Evolutionary conservation across 92 coral and sea anemone genomes (phyloP).

Genomic region (Heliopora coerulea): DNA sequence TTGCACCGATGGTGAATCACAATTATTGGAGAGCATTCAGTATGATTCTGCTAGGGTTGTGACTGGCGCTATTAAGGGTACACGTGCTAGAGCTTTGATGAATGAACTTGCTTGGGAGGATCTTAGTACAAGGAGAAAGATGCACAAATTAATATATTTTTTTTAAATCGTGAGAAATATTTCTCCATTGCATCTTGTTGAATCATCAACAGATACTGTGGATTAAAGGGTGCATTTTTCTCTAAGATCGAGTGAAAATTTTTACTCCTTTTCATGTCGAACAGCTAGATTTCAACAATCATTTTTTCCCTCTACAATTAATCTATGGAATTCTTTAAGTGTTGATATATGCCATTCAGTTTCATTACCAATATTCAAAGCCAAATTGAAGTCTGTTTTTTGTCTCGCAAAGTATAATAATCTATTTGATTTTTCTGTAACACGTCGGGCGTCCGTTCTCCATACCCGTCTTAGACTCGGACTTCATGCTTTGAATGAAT

Average conservation of each 20-base stretch:
- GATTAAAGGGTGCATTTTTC: constrained; percentile 25
- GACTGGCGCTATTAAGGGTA: constrained; percentile 39
- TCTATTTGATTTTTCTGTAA: neutral
- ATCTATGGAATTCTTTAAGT: too few relatives aligned
- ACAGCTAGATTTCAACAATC: too few relatives aligned
- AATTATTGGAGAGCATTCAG: constrained; percentile 44
- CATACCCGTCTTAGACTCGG: constrained; percentile 6
- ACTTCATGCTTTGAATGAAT: constrained; percentile 4
- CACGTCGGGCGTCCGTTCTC: constrained; percentile 6
- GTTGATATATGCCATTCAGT: too few relatives aligned
- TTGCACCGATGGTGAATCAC: constrained; percentile 3
- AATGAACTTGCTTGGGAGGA: constrained; percentile 47
- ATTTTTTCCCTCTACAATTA: too few relatives aligned
- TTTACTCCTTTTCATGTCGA: neutral
- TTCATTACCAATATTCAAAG: neutral
- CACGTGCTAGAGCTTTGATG: constrained; percentile 18
- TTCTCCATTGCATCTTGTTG: constrained; percentile 30
- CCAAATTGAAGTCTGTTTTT: neutral
- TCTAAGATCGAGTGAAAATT: constrained; percentile 27
- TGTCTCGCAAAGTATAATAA: neutral
- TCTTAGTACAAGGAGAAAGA: constrained; percentile 39
- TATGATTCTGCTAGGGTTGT: constrained; percentile 41
- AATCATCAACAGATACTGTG: constrained; percentile 27
- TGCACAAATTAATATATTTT: constrained; percentile 39
- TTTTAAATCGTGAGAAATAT: constrained; percentile 42